Base-by-base conservation (phyloP, 2,888 invertebrate genomes). In the Aphodius sticticus region DNA sequence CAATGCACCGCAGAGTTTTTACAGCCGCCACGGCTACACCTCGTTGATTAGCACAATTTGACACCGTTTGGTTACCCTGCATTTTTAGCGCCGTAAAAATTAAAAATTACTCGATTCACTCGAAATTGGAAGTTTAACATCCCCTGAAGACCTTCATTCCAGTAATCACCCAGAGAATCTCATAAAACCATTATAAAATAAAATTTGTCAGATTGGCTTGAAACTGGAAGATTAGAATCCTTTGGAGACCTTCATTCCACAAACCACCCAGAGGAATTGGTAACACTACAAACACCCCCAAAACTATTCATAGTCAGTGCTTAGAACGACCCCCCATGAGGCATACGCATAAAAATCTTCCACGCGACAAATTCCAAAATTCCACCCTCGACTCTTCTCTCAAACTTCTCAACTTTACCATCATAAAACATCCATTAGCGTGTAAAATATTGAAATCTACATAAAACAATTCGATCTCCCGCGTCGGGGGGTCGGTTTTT, bases 391-490 rank as follows among this genome's bases (percentile, higher is more conserved):
- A 7, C 53, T 12, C 53, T 12, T 7, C 12, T 5, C 0, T 1
- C 1, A 9, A 53, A 53, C 53, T 53, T 53, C 53, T 53, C 53
- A 53, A 53, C 53, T 53, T 53, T 53, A 12, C 9, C 53, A 78
- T 75, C 78, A 76, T 78, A 78, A 78, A 78, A 78, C 75, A 36
- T 37, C 78, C 78, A 78, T 78, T 78, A 78, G 76, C 78, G 69
- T 78, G 37, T 78, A 75, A 78, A 78, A 78, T 78, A 78, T 78
- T 78, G 78, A 78, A 78, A 78, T 78, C 78, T 78, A 76, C 78
- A 69, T 78, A 78, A 78, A 78, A 78, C 78, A 78, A 78, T 78
- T 75, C 78, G 75, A 26, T 74, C 37, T 36, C n/a, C 36, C 16
- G 74, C 74, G 35, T 26, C 35, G 16, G 35, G n/a, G 37, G 35